phyloP scores from a whole-genome alignment of 2,113 vertebrate species.

The Chaetodon trifascialis region DNA sequence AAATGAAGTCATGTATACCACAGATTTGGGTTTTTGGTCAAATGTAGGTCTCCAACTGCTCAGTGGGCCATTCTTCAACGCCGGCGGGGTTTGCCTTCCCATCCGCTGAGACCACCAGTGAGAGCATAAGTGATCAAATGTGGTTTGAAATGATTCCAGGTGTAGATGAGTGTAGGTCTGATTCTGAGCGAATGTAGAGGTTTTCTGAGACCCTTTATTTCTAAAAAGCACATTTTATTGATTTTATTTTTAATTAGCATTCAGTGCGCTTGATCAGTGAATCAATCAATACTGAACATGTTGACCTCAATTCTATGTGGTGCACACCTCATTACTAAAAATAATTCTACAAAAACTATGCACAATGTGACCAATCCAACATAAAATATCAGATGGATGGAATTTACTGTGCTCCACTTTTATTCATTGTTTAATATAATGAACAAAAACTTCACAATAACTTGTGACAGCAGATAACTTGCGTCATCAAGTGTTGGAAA shows the following conservation, averaged over 20 bases:
- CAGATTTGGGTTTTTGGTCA: conserved; percentile 31
- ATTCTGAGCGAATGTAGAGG: conserved; percentile 1
- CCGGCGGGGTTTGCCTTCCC: conserved; percentile 14
- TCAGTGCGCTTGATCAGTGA: neutral
- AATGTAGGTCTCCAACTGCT: conserved; percentile 48
- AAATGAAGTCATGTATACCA: conserved; percentile 55
- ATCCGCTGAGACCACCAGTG: conserved; percentile 25
- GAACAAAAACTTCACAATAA: no score
- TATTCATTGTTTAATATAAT: no score
- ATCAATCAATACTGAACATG: neutral
- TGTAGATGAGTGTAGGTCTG: neutral
- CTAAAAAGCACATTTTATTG: neutral
- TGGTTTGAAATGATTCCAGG: conserved; percentile 37
- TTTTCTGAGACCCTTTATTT: neutral
- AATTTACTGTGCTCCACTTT: no score
- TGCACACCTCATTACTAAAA: neutral
- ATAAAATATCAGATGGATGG: neutral
- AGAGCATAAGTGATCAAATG: conserved; percentile 25
- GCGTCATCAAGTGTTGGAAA: neutral
- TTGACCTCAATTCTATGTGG: neutral
- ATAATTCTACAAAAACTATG: neutral
- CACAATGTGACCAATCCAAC: neutral
- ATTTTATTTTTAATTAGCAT: neutral
- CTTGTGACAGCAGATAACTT: neutral
- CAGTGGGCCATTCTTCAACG: conserved; percentile 28